These are phyloP conservation scores for Euplexia lucipara DNA, from an alignment of 2,888 invertebrate species.

Conservation along the genomic window DNA sequence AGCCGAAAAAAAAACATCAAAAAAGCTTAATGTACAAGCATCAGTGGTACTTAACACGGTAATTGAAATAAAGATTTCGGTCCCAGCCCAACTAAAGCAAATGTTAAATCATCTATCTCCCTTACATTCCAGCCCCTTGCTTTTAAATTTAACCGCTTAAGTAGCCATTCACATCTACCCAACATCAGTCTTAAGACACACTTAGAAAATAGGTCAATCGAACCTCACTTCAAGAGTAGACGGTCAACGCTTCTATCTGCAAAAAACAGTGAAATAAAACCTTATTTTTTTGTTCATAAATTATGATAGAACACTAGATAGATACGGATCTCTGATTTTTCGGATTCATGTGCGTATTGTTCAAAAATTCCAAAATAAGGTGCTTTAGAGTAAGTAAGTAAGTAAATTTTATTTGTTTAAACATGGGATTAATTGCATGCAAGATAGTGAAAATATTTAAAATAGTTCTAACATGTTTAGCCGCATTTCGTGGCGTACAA, in stretches of 20 bases:
- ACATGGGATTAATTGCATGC: too few species aligned
- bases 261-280: conserved; percentile 16
- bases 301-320: too few species aligned
- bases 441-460: too few species aligned
- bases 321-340: too few species aligned
- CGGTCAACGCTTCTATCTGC: conserved; percentile 44
- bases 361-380: too few species aligned
- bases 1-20: too few species aligned
- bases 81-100: neutral
- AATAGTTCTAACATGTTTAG: too few species aligned
- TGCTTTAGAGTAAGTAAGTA: too few species aligned
- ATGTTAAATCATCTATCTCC: conserved; percentile 14
- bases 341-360: too few species aligned
- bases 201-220: conserved; percentile 61
- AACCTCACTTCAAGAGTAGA: conserved; percentile 13
- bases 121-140: neutral
- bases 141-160: conserved; percentile 41
- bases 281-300: conserved; percentile 5
- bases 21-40: too few species aligned
- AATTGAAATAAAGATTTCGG: neutral
- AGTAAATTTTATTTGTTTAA: too few species aligned
- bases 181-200: conserved; percentile 38
- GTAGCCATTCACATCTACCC: conserved; percentile 22
- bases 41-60: neutral
- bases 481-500: too few species aligned